Conservation (phyloP, 2,888 invertebrate species). For the Chalcis sispes region DNA sequence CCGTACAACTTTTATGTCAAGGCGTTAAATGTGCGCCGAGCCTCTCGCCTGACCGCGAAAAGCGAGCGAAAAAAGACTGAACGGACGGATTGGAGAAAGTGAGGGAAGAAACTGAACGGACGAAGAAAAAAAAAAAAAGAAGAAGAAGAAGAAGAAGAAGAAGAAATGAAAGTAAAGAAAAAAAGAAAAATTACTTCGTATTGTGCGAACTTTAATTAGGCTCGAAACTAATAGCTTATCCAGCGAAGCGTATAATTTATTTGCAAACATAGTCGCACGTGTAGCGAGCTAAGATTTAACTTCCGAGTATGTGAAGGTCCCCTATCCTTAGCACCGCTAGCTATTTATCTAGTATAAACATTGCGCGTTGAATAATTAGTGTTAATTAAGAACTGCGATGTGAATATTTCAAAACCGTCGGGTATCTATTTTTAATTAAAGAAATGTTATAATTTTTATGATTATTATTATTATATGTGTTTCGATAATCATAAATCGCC, state of each 20-base stretch:
- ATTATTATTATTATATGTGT: no score
- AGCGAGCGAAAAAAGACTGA: background rate
- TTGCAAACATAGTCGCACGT: constrained; percentile 26
- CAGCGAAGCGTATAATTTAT: constrained; percentile 45
- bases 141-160: background rate
- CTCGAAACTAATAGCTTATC: constrained; percentile 36
- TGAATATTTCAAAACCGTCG: no score
- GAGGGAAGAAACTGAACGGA: no score
- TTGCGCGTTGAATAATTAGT: no score
- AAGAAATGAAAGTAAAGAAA: background rate
- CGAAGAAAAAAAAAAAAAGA: background rate
- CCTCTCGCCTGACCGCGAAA: background rate
- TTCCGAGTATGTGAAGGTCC: no score
- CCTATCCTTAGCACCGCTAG: background rate
- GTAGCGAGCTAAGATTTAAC: constrained; percentile 21
- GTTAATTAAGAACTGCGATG: no score
- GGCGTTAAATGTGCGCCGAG: constrained; percentile 17
- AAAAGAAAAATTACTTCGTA: constrained; percentile 1
- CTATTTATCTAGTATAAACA: no score
- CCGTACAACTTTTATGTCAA: constrained; percentile 34
- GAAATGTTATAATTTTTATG: no score
- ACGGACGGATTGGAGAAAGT: background rate
- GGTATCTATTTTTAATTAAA: no score
- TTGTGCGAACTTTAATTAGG: constrained; percentile 49
- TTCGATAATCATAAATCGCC: no score